A percentile compares a stretch with the other conserved stretches of the same genome.
phyloP scores from a whole-genome alignment of 1,140 invertebrate genomes.

The Drosophila seguyi region DNA sequence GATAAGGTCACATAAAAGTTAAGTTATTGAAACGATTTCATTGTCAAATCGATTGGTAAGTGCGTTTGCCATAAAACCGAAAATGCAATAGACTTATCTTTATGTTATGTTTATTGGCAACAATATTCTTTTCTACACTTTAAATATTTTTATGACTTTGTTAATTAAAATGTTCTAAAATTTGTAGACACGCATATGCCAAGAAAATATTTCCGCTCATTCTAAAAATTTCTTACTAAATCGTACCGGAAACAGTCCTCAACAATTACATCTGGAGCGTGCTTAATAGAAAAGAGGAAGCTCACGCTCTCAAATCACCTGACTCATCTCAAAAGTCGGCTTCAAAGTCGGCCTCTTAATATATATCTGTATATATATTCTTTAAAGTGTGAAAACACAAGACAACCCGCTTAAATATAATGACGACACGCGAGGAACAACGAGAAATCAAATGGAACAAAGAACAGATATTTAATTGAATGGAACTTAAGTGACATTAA shows the following conservation, averaged over 20 bases:
- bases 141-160: neutral
- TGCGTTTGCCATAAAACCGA: neutral
- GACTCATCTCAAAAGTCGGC: conserved; percentile 32
- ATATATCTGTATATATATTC: conserved; percentile 11
- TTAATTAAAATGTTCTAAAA: neutral
- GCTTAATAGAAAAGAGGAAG: conserved; percentile 40
- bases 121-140: too few relatives aligned
- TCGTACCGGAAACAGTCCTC: conserved; percentile 15
- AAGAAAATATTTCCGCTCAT: conserved; percentile 2
- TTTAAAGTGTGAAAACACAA: conserved; percentile 17
- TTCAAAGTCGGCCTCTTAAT: conserved; percentile 21
- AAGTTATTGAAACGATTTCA: conserved; percentile 4
- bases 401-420: conserved; percentile 44
- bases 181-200: neutral
- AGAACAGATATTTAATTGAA: conserved; percentile 64
- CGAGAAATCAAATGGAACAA: conserved; percentile 42
- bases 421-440: conserved; percentile 30
- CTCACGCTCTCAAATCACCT: conserved; percentile 17
- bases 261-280: conserved; percentile 27
- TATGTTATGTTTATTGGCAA: neutral
- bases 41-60: conserved; percentile 7
- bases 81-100: conserved; percentile 14
- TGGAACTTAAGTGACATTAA: conserved; percentile 72
- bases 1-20: neutral
- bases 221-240: neutral